These are phyloP conservation scores for Pristionchus entomophagus DNA, from an alignment of 2,888 invertebrate species.

Conservation along the genomic window DNA sequence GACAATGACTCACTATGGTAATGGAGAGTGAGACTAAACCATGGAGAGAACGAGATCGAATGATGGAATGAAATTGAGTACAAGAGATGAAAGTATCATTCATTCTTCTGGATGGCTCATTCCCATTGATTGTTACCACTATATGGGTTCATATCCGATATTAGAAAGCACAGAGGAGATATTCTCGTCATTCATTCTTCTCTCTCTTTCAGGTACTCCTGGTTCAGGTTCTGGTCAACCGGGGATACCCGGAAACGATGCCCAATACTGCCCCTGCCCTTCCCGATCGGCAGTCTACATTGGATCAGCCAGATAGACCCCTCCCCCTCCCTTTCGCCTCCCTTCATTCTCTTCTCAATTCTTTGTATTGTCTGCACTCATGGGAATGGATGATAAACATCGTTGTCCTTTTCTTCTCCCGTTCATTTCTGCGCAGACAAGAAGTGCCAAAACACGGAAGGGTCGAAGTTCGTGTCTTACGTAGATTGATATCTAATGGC, in stretches of 20 bases:
- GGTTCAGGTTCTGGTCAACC: background rate
- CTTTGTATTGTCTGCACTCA: no score
- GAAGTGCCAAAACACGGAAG: background rate
- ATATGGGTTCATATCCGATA: background rate
- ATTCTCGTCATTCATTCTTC: no score
- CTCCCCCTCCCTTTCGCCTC: background rate
- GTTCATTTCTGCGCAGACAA: background rate
- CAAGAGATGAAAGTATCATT: background rate
- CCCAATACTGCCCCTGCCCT: conserved; percentile 3
- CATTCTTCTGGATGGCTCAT: background rate
- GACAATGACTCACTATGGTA: conserved; percentile 20
- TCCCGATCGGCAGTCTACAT: background rate
- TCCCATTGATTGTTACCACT: background rate
- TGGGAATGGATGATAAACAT: background rate
- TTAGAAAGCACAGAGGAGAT: background rate
- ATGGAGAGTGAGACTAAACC: conserved; percentile 11
- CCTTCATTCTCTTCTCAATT: background rate
- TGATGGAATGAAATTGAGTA: background rate
- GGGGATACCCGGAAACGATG: conserved; percentile 11
- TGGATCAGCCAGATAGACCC: background rate
- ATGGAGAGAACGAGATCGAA: background rate
- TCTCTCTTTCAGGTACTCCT: background rate
- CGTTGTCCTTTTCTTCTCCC: background rate
- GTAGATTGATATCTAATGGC: background rate
- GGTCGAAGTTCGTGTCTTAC: background rate